Evolutionary conservation across 2,113 vertebrate genomes (phyloP).

Genomic region (Limnothrissa miodon): DNA sequence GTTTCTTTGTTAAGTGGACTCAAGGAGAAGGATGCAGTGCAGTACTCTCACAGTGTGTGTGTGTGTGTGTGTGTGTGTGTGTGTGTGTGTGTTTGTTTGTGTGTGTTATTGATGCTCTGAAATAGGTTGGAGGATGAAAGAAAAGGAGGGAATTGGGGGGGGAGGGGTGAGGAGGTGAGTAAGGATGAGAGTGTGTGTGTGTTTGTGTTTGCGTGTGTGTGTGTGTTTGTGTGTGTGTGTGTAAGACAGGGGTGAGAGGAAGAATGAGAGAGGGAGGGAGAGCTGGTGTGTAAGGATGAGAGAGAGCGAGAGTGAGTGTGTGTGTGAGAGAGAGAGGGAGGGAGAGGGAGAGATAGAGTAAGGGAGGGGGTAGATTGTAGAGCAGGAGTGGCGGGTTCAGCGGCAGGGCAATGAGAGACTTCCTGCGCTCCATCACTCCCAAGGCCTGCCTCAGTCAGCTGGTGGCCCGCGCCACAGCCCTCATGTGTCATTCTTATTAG

Average conservation of each 20-base stretch:
- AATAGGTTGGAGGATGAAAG: background rate
- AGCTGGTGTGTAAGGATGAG: background rate
- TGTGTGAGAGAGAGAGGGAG: background rate
- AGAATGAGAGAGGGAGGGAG: background rate
- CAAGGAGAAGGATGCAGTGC: slow-evolving; percentile 55
- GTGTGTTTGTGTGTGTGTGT: background rate
- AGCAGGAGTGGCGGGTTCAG: slow-evolving; percentile 73
- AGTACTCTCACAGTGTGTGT: slow-evolving; percentile 31
- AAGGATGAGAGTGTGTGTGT: background rate
- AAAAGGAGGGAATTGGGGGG: background rate
- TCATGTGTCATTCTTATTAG: slow-evolving; percentile 79
- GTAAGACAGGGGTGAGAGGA: slow-evolving; percentile 35
- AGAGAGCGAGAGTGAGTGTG: background rate
- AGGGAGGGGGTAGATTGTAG: slow-evolving; percentile 48
- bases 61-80: slow-evolving; percentile 25
- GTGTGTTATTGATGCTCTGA: slow-evolving; percentile 10
- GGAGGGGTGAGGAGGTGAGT: background rate
- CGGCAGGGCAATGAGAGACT: slow-evolving; percentile 77
- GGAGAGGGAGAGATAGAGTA: slow-evolving; percentile 11
- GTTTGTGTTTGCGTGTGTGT: no score
- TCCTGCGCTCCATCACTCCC: slow-evolving; percentile 79
- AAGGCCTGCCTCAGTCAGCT: slow-evolving; percentile 79
- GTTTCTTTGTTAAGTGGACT: slow-evolving; percentile 66
- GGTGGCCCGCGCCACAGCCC: slow-evolving; percentile 72
- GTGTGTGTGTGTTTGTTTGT: slow-evolving; percentile 13